Conservation (phyloP, 64 coral and sea anemone species). For the Dendrophyllia cribrosa region DNA sequence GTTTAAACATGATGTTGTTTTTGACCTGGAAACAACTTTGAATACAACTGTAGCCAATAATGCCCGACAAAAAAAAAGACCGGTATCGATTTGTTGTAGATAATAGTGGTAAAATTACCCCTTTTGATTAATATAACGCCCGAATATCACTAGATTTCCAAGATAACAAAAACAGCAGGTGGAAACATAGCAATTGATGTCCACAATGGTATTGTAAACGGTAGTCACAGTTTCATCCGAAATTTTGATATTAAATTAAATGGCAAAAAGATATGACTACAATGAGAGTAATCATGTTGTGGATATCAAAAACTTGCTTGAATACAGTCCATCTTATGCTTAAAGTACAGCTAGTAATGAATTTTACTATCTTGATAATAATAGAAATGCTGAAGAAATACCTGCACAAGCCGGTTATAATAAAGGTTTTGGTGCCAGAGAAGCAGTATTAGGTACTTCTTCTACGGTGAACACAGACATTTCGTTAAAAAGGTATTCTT, state of each 20-base stretch:
- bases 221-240: too few relatives aligned
- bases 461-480: constrained; percentile 21
- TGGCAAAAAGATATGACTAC: neutral
- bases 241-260: too few relatives aligned
- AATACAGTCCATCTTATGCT: constrained; percentile 17
- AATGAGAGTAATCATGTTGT: neutral
- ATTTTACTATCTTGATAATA: constrained; percentile 44
- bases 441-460: neutral
- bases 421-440: constrained; percentile 2
- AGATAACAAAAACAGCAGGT: neutral
- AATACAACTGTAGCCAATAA: too few relatives aligned
- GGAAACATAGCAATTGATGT: neutral
- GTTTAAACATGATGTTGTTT: too few relatives aligned
- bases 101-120: neutral
- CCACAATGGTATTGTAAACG: constrained; percentile 16
- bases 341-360: neutral
- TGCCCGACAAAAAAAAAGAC: neutral
- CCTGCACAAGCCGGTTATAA: neutral
- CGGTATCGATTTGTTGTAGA: neutral
- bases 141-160: neutral
- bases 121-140: constrained; percentile 11
- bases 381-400: neutral
- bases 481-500: constrained; percentile 61
- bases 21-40: too few relatives aligned
- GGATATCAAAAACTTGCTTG: constrained; percentile 38